Evolutionary conservation across 1,140 invertebrate genomes (phyloP).

Genomic region (Propsilocerus akamusi): DNA sequence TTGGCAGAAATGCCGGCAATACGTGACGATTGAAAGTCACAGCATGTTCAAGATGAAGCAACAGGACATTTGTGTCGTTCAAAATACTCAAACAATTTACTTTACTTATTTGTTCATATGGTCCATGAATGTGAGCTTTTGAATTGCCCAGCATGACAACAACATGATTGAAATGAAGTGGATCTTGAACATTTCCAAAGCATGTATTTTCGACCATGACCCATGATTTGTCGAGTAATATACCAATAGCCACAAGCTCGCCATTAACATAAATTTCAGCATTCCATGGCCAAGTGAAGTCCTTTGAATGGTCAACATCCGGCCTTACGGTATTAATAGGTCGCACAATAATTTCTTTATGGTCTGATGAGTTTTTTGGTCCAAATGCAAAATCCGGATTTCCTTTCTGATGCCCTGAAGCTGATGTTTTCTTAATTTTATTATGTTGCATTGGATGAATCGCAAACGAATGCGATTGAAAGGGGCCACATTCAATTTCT

Average conservation of each 20-base stretch:
- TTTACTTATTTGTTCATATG: conserved; percentile 42
- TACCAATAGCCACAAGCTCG: conserved; percentile 38
- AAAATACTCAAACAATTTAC: conserved; percentile 32
- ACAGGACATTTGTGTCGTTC: conserved; percentile 27
- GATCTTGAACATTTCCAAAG: conserved; percentile 27
- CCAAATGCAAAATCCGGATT: no score
- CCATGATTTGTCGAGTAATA: conserved; percentile 40
- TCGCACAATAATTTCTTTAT: no score
- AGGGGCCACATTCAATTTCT: background rate
- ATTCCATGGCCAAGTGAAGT: conserved; percentile 38
- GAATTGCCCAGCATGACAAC: conserved; percentile 44
- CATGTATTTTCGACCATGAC: conserved; percentile 38
- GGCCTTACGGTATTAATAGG: no score
- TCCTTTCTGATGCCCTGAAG: no score
- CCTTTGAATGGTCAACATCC: conserved; percentile 8
- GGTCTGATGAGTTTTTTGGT: no score
- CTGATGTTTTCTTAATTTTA: no score
- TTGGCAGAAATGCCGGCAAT: conserved; percentile 28
- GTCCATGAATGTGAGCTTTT: conserved; percentile 33
- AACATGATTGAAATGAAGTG: conserved; percentile 35
- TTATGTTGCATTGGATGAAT: no score
- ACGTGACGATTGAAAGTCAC: conserved; percentile 37
- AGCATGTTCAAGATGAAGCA: conserved; percentile 35
- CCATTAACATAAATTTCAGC: conserved; percentile 46
- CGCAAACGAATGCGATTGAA: no score